A percentile compares a stretch with the other conserved stretches of the same genome.
Conservation (phyloP, 2,797 vertebrate genomes). For the Clarias pachynema region DNA sequence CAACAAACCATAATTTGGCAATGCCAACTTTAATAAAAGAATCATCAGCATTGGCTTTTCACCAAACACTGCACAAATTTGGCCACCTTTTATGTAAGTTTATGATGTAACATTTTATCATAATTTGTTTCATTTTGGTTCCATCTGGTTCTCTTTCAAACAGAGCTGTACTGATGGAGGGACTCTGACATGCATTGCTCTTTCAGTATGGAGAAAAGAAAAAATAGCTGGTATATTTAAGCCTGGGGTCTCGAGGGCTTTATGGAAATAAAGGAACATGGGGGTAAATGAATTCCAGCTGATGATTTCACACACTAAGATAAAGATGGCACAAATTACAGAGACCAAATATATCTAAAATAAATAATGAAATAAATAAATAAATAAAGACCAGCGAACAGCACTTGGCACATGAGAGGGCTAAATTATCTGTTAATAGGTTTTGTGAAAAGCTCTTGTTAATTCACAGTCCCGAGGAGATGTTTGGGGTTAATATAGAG, state of each 20-base stretch:
- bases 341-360: background rate
- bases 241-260: constrained; percentile 3
- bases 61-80: background rate
- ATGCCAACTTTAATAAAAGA: too few relatives aligned
- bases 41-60: background rate
- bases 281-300: constrained; percentile 27
- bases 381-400: background rate
- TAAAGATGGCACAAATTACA: constrained; percentile 28
- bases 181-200: constrained; percentile 38
- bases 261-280: constrained; percentile 29
- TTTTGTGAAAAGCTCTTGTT: constrained; percentile 16
- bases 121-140: too few relatives aligned
- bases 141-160: constrained; percentile 20
- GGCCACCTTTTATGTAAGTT: background rate
- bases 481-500: constrained; percentile 18
- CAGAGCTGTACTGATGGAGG: constrained; percentile 39
- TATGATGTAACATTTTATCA: background rate
- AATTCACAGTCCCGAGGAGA: constrained; percentile 8
- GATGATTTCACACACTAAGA: background rate
- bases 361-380: background rate
- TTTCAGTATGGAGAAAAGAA: constrained; percentile 8
- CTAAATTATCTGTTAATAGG: background rate
- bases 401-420: constrained; percentile 3
- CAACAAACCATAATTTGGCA: background rate
- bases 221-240: constrained; percentile 34